Evolutionary conservation across 2,113 vertebrate species (phyloP).

Genomic region (Suricata suricatta): DNA sequence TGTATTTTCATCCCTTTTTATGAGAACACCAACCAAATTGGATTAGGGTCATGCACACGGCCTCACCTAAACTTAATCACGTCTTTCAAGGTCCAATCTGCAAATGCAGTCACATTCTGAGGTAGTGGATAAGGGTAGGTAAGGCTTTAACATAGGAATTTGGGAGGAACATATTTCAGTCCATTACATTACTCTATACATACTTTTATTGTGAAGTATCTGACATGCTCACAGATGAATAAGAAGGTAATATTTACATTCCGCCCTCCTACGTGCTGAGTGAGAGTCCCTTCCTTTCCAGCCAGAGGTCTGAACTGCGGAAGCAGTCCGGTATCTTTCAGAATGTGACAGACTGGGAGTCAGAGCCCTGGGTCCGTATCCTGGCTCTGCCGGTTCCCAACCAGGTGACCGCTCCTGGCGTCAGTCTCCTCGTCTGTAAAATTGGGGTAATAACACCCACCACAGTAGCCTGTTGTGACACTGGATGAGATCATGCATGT

Average conservation of each 20-base stretch:
- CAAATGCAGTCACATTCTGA: background rate
- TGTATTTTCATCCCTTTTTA: background rate
- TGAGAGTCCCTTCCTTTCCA: background rate
- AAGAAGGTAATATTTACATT: conserved; percentile 35
- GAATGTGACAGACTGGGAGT: background rate
- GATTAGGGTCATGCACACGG: background rate
- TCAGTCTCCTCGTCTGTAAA: background rate
- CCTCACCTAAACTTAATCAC: background rate
- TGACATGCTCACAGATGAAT: conserved; percentile 16
- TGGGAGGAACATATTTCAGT: background rate
- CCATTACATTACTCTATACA: background rate
- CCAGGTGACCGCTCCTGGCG: background rate
- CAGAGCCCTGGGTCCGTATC: background rate
- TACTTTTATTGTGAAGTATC: conserved; percentile 24
- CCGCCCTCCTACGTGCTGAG: background rate
- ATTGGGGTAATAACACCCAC: background rate
- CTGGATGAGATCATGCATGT: background rate
- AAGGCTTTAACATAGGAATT: background rate
- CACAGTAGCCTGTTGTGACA: background rate
- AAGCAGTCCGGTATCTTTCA: background rate
- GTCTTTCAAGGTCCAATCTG: background rate
- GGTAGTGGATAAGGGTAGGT: background rate
- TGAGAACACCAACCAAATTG: background rate
- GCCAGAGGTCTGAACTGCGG: background rate
- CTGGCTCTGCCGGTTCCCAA: background rate